phyloP scores from a whole-genome alignment of 1,140 invertebrate species.

The Kradibia gibbosae region DNA sequence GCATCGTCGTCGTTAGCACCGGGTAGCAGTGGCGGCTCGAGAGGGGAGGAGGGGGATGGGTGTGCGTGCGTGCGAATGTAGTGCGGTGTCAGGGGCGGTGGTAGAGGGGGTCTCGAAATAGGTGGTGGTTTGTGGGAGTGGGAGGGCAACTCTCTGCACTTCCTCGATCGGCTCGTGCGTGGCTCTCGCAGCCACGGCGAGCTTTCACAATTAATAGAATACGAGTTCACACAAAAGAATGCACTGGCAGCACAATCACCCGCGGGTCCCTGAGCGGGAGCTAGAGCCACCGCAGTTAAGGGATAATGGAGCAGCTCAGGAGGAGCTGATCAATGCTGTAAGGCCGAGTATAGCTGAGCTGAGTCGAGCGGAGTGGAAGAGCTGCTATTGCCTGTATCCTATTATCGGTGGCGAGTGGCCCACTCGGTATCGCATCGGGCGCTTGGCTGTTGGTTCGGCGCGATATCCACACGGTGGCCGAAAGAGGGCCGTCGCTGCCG shows the following conservation, averaged over 20 bases:
- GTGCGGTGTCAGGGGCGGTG: too few species aligned
- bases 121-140: too few species aligned
- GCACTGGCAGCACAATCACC: not conserved
- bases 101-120: too few species aligned
- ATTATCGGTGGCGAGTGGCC: not conserved
- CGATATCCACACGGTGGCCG: not conserved
- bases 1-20: slow-evolving; percentile 39
- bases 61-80: too few species aligned
- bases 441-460: not conserved
- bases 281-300: too few species aligned
- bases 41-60: not conserved
- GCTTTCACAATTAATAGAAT: not conserved
- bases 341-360: too few species aligned
- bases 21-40: not conserved
- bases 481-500: not conserved
- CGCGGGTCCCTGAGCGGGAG: not conserved
- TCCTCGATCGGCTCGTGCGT: not conserved
- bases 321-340: too few species aligned
- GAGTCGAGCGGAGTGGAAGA: not conserved
- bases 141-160: too few species aligned
- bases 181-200: not conserved
- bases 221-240: not conserved
- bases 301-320: too few species aligned
- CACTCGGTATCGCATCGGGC: not conserved
- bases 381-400: not conserved